These are phyloP conservation scores for Agonopterix arenella DNA, from an alignment of 2,888 invertebrate genomes.

Conservation along the genomic window DNA sequence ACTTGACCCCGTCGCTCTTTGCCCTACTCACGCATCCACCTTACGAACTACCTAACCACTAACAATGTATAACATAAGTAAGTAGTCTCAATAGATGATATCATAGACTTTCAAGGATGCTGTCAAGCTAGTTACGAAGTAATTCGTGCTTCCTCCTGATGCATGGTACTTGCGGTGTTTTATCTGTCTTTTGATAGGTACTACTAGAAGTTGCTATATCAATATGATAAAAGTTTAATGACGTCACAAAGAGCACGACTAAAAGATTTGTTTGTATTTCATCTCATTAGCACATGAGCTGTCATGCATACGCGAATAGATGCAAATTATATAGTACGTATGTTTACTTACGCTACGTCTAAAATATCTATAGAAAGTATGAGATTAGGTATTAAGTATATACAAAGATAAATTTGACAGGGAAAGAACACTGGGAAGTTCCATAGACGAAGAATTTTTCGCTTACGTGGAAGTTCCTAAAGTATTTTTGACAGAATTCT, in stretches of 20 bases:
- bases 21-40: not conserved
- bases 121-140: too few species aligned
- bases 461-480: too few species aligned
- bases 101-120: not conserved
- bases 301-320: not conserved
- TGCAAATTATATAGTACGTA: too few species aligned
- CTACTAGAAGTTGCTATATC: not conserved
- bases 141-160: not conserved
- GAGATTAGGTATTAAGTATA: too few species aligned
- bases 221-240: not conserved
- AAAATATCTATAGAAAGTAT: too few species aligned
- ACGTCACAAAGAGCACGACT: not conserved
- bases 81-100: not conserved
- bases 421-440: too few species aligned
- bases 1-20: slow-evolving; percentile 3
- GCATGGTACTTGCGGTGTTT: too few species aligned
- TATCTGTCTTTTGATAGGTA: too few species aligned
- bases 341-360: too few species aligned
- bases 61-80: not conserved
- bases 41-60: not conserved
- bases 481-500: too few species aligned
- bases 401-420: too few species aligned
- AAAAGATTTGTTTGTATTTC: not conserved
- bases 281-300: not conserved
- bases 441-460: too few species aligned